These are phyloP conservation scores for Brienomyrus longianalis DNA, from an alignment of 2,113 vertebrate genomes.

Conservation along the genomic window DNA sequence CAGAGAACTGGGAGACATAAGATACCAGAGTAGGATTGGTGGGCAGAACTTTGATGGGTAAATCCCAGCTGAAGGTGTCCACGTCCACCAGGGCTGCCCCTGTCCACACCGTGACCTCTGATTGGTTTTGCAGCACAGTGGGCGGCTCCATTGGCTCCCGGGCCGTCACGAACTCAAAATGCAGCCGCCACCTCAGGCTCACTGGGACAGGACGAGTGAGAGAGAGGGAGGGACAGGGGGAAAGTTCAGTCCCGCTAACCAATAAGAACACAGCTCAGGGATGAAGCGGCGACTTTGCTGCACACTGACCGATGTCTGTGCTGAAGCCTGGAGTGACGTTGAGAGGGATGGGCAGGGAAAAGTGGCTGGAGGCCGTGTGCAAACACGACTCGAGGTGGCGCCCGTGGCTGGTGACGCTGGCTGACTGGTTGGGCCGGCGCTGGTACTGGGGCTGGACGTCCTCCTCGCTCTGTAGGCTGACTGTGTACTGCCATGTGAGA, in stretches of 20 bases:
- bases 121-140: slow-evolving; percentile 71
- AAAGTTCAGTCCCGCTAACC: neutral
- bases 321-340: slow-evolving; percentile 88
- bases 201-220: slow-evolving; percentile 44
- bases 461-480: slow-evolving; percentile 91
- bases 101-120: slow-evolving; percentile 75
- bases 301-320: slow-evolving; percentile 78
- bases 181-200: slow-evolving; percentile 76
- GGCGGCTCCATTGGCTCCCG: slow-evolving; percentile 68
- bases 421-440: slow-evolving; percentile 64
- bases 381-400: slow-evolving; percentile 91
- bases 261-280: neutral
- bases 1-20: slow-evolving; percentile 80
- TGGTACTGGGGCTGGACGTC: slow-evolving; percentile 80
- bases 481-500: slow-evolving; percentile 71
- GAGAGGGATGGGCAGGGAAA: slow-evolving; percentile 88
- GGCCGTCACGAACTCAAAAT: slow-evolving; percentile 93
- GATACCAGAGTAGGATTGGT: slow-evolving; percentile 87
- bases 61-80: slow-evolving; percentile 97
- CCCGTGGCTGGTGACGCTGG: slow-evolving; percentile 76
- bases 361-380: slow-evolving; percentile 88
- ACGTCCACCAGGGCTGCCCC: slow-evolving; percentile 85
- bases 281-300: neutral
- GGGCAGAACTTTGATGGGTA: slow-evolving; percentile 91
- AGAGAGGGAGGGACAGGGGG: slow-evolving; percentile 8